phyloP scores from a whole-genome alignment of 1,140 invertebrate genomes.

The Atta colombica region DNA sequence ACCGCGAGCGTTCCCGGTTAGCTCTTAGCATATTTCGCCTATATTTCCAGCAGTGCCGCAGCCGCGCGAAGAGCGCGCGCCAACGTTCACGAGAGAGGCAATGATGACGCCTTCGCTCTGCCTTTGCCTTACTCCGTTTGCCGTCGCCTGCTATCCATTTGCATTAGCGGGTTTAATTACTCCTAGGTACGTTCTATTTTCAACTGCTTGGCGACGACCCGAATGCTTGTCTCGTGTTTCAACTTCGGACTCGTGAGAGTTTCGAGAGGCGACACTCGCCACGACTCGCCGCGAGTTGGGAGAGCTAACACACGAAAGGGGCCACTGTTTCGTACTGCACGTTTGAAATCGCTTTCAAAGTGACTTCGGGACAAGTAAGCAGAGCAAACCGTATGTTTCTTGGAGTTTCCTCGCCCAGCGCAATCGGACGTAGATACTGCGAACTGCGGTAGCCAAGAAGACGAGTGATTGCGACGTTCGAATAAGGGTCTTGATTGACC shows the following conservation, averaged over 20 bases:
- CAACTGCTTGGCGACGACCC: conserved; percentile 52
- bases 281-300: conserved; percentile 11
- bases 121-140: neutral
- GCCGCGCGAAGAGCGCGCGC: conserved; percentile 51
- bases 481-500: conserved; percentile 39
- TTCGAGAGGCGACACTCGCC: conserved; percentile 23
- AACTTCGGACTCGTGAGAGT: conserved; percentile 39
- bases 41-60: conserved; percentile 76
- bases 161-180: conserved; percentile 77
- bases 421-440: neutral
- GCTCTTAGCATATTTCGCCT: conserved; percentile 81
- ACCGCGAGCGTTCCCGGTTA: conserved; percentile 71
- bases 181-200: conserved; percentile 64
- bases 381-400: conserved; percentile 7
- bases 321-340: neutral
- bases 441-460: neutral
- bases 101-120: neutral
- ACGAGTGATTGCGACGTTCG: conserved; percentile 20
- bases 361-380: neutral
- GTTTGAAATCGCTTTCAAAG: conserved; percentile 37
- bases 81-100: conserved; percentile 12
- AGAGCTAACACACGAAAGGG: conserved; percentile 22
- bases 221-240: conserved; percentile 60
- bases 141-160: conserved; percentile 62
- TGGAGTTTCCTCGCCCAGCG: conserved; percentile 3